Evolutionary conservation across 2,797 vertebrate species (phyloP).

Genomic region (Paramormyrops hopkinsi): DNA sequence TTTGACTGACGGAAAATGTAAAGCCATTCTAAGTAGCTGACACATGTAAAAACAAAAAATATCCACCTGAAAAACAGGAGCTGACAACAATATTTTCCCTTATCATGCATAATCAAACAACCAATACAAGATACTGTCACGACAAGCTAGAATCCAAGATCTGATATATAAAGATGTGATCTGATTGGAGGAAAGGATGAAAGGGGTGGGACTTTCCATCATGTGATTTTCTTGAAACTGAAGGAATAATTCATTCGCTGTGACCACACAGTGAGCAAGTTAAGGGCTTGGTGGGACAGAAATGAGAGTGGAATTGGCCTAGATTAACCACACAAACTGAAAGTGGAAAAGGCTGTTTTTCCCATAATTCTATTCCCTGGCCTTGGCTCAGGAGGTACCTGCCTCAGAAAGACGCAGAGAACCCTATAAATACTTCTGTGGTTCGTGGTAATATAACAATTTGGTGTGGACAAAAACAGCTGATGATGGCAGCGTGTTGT

Average conservation of each 20-base stretch:
- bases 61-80: background rate
- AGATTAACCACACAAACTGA: constrained; percentile 2
- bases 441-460: background rate
- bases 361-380: background rate
- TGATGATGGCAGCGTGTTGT: background rate
- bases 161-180: background rate
- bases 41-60: background rate
- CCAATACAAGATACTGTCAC: background rate
- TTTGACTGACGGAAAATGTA: background rate
- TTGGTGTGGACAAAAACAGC: background rate
- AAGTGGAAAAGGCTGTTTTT: background rate
- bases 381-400: background rate
- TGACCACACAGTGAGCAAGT: background rate
- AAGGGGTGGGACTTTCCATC: background rate
- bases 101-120: background rate
- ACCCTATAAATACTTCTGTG: background rate
- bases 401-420: background rate
- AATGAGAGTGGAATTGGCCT: background rate
- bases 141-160: background rate
- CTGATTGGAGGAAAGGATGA: background rate
- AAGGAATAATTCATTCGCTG: background rate
- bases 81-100: background rate
- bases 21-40: background rate
- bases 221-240: background rate
- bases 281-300: constrained; percentile 2